Evolutionary conservation across 2,797 vertebrate genomes (phyloP).

Genomic region (Luscinia luscinia): DNA sequence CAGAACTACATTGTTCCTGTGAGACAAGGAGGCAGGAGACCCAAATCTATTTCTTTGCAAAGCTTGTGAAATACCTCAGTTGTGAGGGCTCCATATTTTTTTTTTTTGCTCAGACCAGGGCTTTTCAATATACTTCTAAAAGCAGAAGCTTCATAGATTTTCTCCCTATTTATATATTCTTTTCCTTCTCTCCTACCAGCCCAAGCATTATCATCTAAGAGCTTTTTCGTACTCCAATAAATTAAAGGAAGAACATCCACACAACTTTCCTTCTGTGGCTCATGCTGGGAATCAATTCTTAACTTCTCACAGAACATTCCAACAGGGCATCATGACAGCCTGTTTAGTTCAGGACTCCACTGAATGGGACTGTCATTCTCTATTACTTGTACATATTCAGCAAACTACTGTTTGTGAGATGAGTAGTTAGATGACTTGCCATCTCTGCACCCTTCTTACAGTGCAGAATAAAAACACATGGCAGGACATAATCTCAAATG

Average conservation of each 20-base stretch:
- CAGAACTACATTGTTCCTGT: not conserved
- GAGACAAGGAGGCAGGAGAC: not conserved
- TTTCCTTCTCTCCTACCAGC: not conserved
- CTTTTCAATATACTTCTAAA: not conserved
- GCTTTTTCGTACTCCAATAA: not conserved
- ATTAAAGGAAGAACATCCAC: not conserved
- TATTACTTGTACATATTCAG: not conserved
- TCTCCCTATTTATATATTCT: not conserved
- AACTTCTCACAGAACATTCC: not conserved
- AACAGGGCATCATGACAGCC: not conserved
- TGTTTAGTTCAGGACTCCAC: not conserved
- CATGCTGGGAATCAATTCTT: not conserved
- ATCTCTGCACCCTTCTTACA: not conserved
- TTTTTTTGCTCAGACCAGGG: not conserved
- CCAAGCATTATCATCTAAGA: not conserved
- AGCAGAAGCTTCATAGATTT: not conserved
- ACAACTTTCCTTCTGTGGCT: not conserved
- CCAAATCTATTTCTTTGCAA: not conserved
- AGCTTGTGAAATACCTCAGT: not conserved
- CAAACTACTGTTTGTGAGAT: not conserved
- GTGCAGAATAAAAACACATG: not conserved
- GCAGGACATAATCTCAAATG: fast-evolving
- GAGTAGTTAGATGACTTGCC: not conserved
- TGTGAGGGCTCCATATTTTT: not conserved
- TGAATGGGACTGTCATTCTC: not conserved